Base-by-base conservation (phyloP, 2,888 invertebrate species). In the Drepana falcataria region DNA sequence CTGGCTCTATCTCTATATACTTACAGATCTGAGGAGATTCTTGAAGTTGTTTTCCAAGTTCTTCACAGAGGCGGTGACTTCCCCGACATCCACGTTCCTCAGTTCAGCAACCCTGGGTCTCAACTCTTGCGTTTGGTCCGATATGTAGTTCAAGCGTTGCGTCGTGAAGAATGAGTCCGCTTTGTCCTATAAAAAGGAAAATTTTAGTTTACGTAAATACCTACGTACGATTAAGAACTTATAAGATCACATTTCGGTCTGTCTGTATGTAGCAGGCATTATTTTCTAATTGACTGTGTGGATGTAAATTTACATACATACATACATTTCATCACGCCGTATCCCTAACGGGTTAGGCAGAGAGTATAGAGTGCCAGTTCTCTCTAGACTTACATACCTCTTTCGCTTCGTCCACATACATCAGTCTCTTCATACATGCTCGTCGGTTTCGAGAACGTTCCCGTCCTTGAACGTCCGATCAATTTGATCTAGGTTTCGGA, bases 121-220 rank as follows among this genome's bases (percentile, higher is more conserved):
- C 1, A 98, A 85, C 33, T 93, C 83, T 35, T 93, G 91, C 0
- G 95, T 93, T 57, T 95, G 94, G 49, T 95, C 93, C 65, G 96
- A 95, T 68, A 97, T 95, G 75, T 95, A 95, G 62, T 94, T 94
- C 35, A 98, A 87, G 35, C 96, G 93, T 75, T 96, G 95, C 40
- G 95, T 95, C 0, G 98, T 98, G 75, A 97, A 97, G 83, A 96
- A 96, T 1, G 97, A 96, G 60, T 96, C 94, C 0, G 97, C 96
- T 2, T 95, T 95, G 69, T 95, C 92, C 95, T 96, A 79, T 2
- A 59, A 56, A 33, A 56, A 41, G 48, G 21, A 21, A 6, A 33
- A 2, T 21, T 44, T 21, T 9, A 1, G 21, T 21, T 21, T 21
- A 21, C 21, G 21, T 21, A 21, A 21, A 21, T 21, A 35, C 21